Evolutionary conservation across 1,140 invertebrate genomes (phyloP), one percentile per base, ranked within the genome.

Genomic region (Ladona fulva): DNA sequence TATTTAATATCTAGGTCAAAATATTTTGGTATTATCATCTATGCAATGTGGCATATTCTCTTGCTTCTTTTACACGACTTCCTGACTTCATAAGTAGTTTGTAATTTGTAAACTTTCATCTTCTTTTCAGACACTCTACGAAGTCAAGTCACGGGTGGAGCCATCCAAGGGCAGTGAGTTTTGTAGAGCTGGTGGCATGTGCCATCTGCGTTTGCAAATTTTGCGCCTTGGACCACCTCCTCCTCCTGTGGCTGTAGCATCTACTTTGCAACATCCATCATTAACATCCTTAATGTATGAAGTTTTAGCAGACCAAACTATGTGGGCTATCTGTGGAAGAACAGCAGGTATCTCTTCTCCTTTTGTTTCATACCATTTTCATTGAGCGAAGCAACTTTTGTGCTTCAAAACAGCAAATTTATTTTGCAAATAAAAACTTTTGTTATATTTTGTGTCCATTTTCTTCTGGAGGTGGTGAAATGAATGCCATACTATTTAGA

Each of bases 261-360:
- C 52, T 12, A 19, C 52, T 19, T 22, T 66, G n/a, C 52, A 66
- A 5, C 52, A 66, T 16, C 52, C 52, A 6, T 76, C 78, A 8
- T 80, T 82, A 25, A 79, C 79, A 77, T 92, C 93, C 80, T 87
- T 97, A 0, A 97, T 97, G 93, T 97, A 97, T 84, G 95, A 97
- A 85, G 94, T 97, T 11, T 84, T 96, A 42, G 93, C 93, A 29
- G 95, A 97, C 86, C 94, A 95, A 83, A 92, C 92, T 25, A 91
- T 95, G 87, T 97, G 96, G 96, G 95, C 94, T 5, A 92, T 97
- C 16, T 94, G 94, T 83, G 95, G 95, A 66, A 88, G 93, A 79
- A 95, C 94, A 77, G 93, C 95, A 79, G 90, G 90, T 91, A 82
- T 80, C n/a, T 37, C 8, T 37, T 37, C 29, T 37, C 29, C 1